phyloP scores from a whole-genome alignment of 2,113 vertebrate genomes.

The Pangasianodon hypophthalmus region DNA sequence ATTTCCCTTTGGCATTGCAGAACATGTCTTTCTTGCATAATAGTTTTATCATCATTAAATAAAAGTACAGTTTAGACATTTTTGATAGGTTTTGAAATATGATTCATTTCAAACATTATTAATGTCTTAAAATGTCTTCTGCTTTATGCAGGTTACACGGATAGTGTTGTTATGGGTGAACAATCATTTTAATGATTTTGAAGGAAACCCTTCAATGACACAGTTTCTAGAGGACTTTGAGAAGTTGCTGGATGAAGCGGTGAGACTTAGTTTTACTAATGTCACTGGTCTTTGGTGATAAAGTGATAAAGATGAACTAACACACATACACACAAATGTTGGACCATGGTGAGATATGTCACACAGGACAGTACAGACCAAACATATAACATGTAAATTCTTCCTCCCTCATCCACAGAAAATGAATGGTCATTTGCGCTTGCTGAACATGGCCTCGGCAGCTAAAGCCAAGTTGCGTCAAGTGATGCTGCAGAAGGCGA shows the following conservation, averaged over 20 bases:
- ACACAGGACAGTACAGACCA: background rate
- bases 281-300: background rate
- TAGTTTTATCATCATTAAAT: background rate
- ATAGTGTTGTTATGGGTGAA: slow-evolving; percentile 97
- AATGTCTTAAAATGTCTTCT: background rate
- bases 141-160: slow-evolving; percentile 83
- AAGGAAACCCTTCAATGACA: slow-evolving; percentile 93
- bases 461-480: slow-evolving; percentile 96
- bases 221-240: slow-evolving; percentile 94
- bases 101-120: background rate
- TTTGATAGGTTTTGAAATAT: background rate
- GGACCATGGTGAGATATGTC: background rate
- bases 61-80: background rate
- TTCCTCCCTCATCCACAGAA: slow-evolving; percentile 71
- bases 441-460: slow-evolving; percentile 95
- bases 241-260: slow-evolving; percentile 86
- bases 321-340: background rate
- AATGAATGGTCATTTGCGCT: slow-evolving; percentile 95
- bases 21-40: background rate
- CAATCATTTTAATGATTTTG: slow-evolving; percentile 99
- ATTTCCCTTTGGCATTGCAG: background rate
- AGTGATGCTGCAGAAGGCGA: slow-evolving; percentile 88
- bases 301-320: background rate
- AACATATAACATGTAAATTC: background rate
- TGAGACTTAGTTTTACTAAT: slow-evolving; percentile 63